A percentile compares a stretch with the other conserved stretches of the same genome.
These are phyloP conservation scores for Furcula furcula DNA, from an alignment of 2,888 invertebrate species.

Conservation along the genomic window DNA sequence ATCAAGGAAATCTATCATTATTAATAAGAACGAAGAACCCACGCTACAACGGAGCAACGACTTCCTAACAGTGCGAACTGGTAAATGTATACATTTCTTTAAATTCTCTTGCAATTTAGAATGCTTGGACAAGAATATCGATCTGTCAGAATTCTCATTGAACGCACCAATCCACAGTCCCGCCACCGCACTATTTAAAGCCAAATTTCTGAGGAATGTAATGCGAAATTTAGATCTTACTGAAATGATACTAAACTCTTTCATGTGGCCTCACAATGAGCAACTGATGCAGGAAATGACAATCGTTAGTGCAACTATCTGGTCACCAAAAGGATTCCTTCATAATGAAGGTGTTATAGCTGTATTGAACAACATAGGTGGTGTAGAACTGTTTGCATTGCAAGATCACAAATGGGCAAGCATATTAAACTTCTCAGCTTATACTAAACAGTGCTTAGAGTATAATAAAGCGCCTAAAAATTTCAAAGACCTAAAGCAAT, in stretches of 20 bases:
- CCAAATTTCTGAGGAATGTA: slow-evolving; percentile 32
- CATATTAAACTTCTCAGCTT: slow-evolving; percentile 44
- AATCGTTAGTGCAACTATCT: slow-evolving; percentile 40
- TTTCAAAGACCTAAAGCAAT: slow-evolving; percentile 43
- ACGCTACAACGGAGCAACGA: slow-evolving; percentile 49
- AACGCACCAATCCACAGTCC: slow-evolving; percentile 47
- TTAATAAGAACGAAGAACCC: slow-evolving; percentile 49
- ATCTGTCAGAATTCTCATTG: slow-evolving; percentile 45
- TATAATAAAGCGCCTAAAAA: slow-evolving; percentile 19
- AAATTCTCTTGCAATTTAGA: slow-evolving; percentile 50
- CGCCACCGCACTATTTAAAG: slow-evolving; percentile 41
- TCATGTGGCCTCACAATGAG: slow-evolving; percentile 60
- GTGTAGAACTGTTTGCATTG: slow-evolving; percentile 46
- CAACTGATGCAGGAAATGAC: slow-evolving; percentile 52
- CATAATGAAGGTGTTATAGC: slow-evolving; percentile 46
- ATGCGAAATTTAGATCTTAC: slow-evolving; percentile 52
- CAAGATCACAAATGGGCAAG: slow-evolving; percentile 38
- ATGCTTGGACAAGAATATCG: slow-evolving; percentile 55
- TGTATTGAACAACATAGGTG: slow-evolving; percentile 59
- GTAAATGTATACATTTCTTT: slow-evolving; percentile 52
- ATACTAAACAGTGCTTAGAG: slow-evolving; percentile 30
- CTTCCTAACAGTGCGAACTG: slow-evolving; percentile 44
- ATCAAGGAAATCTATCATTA: slow-evolving; percentile 38
- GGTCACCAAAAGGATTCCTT: slow-evolving; percentile 52
- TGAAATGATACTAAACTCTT: slow-evolving; percentile 56